phyloP scores from a whole-genome alignment of 2,888 invertebrate genomes.

The Druceiella hillmani region DNA sequence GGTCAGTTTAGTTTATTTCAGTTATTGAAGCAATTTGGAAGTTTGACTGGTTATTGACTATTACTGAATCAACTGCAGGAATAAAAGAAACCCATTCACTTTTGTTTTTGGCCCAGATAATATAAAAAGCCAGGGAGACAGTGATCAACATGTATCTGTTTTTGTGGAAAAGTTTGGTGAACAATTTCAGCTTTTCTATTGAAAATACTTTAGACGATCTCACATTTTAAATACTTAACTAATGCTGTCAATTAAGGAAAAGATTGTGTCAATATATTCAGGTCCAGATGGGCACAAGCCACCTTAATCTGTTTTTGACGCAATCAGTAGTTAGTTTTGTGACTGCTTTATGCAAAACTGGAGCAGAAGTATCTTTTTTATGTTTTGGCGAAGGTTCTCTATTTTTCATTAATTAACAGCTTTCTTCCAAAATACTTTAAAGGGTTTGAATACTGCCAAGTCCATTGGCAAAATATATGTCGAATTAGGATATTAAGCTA shows the following conservation, averaged over 20 bases:
- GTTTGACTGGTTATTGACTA: too few species aligned
- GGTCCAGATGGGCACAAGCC: constrained; percentile 15
- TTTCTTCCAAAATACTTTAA: too few species aligned
- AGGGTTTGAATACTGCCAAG: too few species aligned
- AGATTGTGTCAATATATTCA: constrained; percentile 14
- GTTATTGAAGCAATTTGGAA: too few species aligned
- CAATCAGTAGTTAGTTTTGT: constrained; percentile 12
- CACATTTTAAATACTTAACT: constrained; percentile 16
- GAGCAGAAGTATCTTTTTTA: constrained; percentile 13
- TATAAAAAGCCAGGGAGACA: constrained; percentile 10
- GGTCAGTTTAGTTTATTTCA: too few species aligned
- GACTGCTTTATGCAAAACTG: constrained; percentile 11
- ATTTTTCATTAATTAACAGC: too few species aligned
- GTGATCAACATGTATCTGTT: constrained; percentile 6
- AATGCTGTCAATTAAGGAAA: constrained; percentile 12
- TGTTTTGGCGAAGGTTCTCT: too few species aligned
- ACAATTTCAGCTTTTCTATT: constrained; percentile 14
- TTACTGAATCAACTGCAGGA: too few species aligned
- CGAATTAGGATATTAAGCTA: too few species aligned
- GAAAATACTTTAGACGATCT: constrained; percentile 17
- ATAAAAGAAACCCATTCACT: constrained; percentile 6
- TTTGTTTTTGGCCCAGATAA: constrained; percentile 19
- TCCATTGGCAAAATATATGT: too few species aligned
- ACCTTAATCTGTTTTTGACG: constrained; percentile 16
- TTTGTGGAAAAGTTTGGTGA: constrained; percentile 14